These are phyloP conservation scores for Cherax destructor DNA, from an alignment of 1,140 invertebrate species.

Conservation along the genomic window DNA sequence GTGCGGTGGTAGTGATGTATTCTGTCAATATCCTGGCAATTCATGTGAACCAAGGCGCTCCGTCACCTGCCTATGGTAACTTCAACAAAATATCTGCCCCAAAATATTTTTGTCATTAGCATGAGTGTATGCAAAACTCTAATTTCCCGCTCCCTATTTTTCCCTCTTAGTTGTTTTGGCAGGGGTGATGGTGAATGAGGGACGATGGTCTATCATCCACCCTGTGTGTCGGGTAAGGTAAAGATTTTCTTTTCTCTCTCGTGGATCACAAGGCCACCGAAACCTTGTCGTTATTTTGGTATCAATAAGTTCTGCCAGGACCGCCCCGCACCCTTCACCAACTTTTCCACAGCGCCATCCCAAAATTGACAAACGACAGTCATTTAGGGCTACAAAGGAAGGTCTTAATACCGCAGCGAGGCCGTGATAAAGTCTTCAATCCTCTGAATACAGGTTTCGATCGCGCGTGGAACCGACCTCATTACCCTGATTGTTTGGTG, in stretches of 20 bases:
- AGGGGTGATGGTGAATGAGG: not conserved
- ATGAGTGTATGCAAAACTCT: not conserved
- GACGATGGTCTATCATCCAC: not conserved
- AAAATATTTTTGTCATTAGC: not conserved
- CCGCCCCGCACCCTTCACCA: not conserved
- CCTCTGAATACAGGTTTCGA: slow-evolving; percentile 54
- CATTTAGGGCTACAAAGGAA: slow-evolving; percentile 62
- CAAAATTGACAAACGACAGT: slow-evolving; percentile 62
- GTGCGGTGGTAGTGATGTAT: too few relatives aligned
- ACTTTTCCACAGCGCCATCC: slow-evolving; percentile 30
- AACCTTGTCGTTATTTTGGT: not conserved
- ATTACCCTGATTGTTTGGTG: slow-evolving; percentile 63
- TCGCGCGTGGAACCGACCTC: slow-evolving; percentile 59
- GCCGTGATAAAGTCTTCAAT: slow-evolving; percentile 51
- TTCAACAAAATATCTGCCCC: not conserved
- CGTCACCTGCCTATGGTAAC: not conserved
- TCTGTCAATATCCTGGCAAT: not conserved
- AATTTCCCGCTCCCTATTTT: not conserved
- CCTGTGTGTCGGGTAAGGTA: not conserved
- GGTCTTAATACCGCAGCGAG: slow-evolving; percentile 50
- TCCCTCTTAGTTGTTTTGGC: not conserved
- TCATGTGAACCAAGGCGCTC: not conserved
- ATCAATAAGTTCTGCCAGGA: not conserved
- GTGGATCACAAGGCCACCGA: not conserved
- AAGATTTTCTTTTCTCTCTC: not conserved